Evolutionary conservation across 2,113 vertebrate species (phyloP), one percentile per base, ranked within the genome.

Genomic region (Triplophysa siluroides): DNA sequence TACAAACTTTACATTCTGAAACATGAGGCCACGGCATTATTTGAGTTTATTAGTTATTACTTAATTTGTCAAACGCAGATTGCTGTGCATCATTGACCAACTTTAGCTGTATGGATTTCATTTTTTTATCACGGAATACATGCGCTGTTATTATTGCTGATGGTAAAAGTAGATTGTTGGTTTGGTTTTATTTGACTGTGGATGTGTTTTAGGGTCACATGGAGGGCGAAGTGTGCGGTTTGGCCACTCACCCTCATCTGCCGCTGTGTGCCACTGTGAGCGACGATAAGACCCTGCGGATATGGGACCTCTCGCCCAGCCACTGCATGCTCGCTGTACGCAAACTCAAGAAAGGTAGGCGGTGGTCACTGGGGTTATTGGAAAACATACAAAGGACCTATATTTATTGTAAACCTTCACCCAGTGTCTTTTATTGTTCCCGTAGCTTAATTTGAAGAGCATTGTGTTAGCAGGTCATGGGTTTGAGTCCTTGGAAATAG

Each of bases 281-380:
- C 83, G 96, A 99, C 89, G 98, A 99, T 91, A 98, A 95, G 92
- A 99, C 98, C 73, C 93, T 99, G 88, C 94, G 98, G 89, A 99
- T 99, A 92, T 99, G 98, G 98, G 98, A 99, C 91, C 96, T 99
- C 54, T 99, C 98, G 69, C 97, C 97, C 85, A 99, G 96, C 91
- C 98, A 99, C 88, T 99, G 98, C 90, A 99, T 99, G 98, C 90
- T 99, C 87, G 98, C 98, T 61, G 97, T 99, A 86, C 96, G 98
- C 90, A 99, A 99, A 90, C 93, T 99, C 88, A 97, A 95, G 85
- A 99, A 98, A 91, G 97, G 98, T 98, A 94, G 91, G 91, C 86
- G 41, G 75, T 18, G 5, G 50, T 58, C 6, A 58, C 7, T 21
- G n/a, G 10, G 19, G 19, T 21, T 9, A 10, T 2, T 58, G n/a